These are phyloP conservation scores for Gopherus evgoodei DNA, from an alignment of 2,113 vertebrate genomes.

Conservation along the genomic window DNA sequence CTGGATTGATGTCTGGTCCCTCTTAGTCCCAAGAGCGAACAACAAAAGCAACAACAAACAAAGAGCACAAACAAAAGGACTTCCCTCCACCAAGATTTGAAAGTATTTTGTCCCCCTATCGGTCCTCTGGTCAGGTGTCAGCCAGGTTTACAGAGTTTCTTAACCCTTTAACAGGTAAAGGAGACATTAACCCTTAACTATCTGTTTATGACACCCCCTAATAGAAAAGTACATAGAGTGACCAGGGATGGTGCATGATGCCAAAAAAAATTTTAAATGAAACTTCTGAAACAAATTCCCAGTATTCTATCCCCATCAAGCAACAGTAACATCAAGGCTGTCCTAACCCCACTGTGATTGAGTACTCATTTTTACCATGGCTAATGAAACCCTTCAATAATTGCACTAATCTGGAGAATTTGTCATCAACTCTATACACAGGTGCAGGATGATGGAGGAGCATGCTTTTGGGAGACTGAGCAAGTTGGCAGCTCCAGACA, in stretches of 20 bases:
- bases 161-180: too few relatives aligned
- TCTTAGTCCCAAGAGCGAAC: too few relatives aligned
- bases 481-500: neutral
- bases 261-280: neutral
- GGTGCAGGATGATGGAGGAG: neutral
- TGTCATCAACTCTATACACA: neutral
- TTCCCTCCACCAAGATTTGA: too few relatives aligned
- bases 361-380: neutral
- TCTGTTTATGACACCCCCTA: neutral
- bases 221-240: neutral
- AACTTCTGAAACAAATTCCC: neutral
- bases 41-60: too few relatives aligned
- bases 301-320: neutral
- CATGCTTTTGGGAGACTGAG: neutral
- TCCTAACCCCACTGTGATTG: neutral
- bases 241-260: neutral
- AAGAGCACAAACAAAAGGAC: too few relatives aligned
- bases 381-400: neutral
- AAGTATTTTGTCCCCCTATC: too few relatives aligned
- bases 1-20: too few relatives aligned
- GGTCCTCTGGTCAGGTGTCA: too few relatives aligned
- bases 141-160: too few relatives aligned
- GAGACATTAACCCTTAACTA: too few relatives aligned
- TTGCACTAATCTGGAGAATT: neutral
- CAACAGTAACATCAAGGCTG: neutral